Evolutionary conservation across 1,140 invertebrate species (phyloP).

Genomic region (Neodiprion fabricii): DNA sequence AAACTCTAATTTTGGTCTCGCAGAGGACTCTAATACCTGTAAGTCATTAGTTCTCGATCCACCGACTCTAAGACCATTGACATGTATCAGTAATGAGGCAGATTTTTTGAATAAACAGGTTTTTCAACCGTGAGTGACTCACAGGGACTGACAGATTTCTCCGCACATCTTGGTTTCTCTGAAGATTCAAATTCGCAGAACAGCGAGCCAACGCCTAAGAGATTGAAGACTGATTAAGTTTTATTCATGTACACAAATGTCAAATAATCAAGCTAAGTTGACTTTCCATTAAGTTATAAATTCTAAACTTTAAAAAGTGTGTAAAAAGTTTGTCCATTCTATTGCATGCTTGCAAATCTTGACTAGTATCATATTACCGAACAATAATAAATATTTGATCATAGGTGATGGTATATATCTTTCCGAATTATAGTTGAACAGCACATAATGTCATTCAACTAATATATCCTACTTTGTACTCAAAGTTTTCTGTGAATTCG

Average conservation of each 20-base stretch:
- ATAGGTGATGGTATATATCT: too few species aligned
- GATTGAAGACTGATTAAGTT: constrained; percentile 74
- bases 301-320: background rate
- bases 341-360: background rate
- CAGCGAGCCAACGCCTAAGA: constrained; percentile 79
- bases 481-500: too few species aligned
- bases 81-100: constrained; percentile 2
- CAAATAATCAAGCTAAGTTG: background rate
- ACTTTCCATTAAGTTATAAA: background rate
- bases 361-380: background rate
- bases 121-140: constrained; percentile 90
- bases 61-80: constrained; percentile 13
- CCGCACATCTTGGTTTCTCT: constrained; percentile 83
- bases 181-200: constrained; percentile 90
- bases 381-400: too few species aligned
- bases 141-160: constrained; percentile 84
- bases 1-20: constrained; percentile 81
- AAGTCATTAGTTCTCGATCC: constrained; percentile 54
- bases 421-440: background rate
- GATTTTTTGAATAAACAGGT: constrained; percentile 61
- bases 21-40: constrained; percentile 91
- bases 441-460: background rate
- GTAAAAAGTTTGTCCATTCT: background rate
- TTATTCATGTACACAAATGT: constrained; percentile 2
- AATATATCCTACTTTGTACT: background rate